Base-by-base conservation (phyloP, 2,113 vertebrate genomes). In the Thunnus maccoyii region DNA sequence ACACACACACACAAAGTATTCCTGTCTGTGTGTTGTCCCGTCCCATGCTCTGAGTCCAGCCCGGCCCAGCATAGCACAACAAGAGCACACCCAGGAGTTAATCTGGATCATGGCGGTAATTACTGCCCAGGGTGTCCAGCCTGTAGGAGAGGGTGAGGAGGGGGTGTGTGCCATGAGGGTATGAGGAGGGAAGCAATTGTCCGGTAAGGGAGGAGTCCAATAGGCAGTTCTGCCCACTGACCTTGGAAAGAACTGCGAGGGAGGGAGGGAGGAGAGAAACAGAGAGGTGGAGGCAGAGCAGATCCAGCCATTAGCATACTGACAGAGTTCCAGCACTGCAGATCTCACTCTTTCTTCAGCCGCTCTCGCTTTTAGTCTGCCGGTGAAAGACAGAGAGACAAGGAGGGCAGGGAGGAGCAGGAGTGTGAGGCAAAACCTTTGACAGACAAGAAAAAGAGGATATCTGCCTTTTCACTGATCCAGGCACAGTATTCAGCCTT, bases 61-160 rank as follows among this genome's bases (percentile, higher is more conserved):
- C 47, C 41, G 9, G 69, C 61, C 63, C 66, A 47, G 72, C 10
- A 10, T 3, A 55, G 74, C 75, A 72, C 86, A 77, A 72, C 86
- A 86, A 76, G 78, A 82, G 84, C 86, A 89, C 90, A 86, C 87
- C 80, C 88, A 84, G 61, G 86, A 89, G 91, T 92, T 94, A 93
- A 94, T 93, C 92, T 93, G 89, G 93, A 91, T 93, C 90, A 89
- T 82, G 88, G 82, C 22, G 82, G 83, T 92, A 87, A 92, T 93
- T 91, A 93, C 81, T 77, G 73, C 68, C 71, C 18, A 3, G 66
- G 62, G 79, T 80, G 81, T 90, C 80, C 85, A 52, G 80, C 81
- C 76, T 83, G 82, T 55, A 75, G 78, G 76, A 74, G 25, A 80
- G 27, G 9, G 44, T 4, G 51, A 15, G 20, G 67, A 13, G 47